Evolutionary conservation across 2,113 vertebrate genomes (phyloP).

Genomic region (Phrynocephalus versicolor): DNA sequence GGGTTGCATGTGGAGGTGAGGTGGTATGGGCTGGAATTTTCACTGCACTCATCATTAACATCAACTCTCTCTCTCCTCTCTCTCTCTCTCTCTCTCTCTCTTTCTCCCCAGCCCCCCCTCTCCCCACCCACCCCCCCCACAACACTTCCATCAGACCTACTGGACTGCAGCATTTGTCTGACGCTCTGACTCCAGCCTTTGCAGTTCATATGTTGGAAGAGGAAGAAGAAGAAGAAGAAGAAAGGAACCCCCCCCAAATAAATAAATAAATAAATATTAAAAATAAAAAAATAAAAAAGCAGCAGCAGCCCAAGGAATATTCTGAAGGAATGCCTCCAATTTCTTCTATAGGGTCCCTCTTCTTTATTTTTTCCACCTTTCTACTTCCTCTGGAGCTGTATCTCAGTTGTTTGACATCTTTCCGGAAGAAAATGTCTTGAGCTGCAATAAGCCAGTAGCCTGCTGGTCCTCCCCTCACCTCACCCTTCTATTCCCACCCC

Average conservation of each 20-base stretch:
- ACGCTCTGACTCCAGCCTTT: slow-evolving; percentile 79
- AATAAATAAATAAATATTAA: neutral
- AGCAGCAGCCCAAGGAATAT: slow-evolving; percentile 54
- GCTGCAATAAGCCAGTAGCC: slow-evolving; percentile 73
- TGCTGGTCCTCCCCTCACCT: slow-evolving; percentile 70
- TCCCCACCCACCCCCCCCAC: slow-evolving; percentile 81
- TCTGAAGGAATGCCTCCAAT: slow-evolving; percentile 72
- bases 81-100: slow-evolving; percentile 31
- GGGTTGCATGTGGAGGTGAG: slow-evolving; percentile 80
- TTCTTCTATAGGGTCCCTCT: slow-evolving; percentile 70
- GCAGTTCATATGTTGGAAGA: slow-evolving; percentile 77
- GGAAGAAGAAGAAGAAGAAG: neutral
- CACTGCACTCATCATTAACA: slow-evolving; percentile 83
- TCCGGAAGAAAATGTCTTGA: slow-evolving; percentile 77
- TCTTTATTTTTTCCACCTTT: slow-evolving; percentile 77
- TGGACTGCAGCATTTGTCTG: slow-evolving; percentile 82
- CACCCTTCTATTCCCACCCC: slow-evolving; percentile 69
- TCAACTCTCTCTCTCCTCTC: slow-evolving; percentile 61
- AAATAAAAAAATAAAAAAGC: neutral
- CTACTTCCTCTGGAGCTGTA: slow-evolving; percentile 77
- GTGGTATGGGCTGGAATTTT: slow-evolving; percentile 81
- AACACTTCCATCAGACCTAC: slow-evolving; percentile 79
- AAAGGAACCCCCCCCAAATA: too few species aligned
- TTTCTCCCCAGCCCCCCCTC: slow-evolving; percentile 55
- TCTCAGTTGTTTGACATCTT: slow-evolving; percentile 80